Conservation (phyloP, 2,797 vertebrate genomes). For the Anolis apletophallus region DNA sequence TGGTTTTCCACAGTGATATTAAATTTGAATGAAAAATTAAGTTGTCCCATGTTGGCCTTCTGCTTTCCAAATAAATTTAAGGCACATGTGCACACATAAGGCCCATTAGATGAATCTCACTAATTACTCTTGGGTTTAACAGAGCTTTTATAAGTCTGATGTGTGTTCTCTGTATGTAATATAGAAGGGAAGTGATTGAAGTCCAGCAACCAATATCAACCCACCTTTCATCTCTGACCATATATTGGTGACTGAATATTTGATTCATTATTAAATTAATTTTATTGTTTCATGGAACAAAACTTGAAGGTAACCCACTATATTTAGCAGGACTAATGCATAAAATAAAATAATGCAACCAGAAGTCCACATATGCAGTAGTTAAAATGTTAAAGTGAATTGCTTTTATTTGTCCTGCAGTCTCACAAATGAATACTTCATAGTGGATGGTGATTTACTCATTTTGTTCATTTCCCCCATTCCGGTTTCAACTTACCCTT, state of each 20-base stretch:
- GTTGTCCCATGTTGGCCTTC: not conserved
- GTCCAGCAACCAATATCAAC: not conserved
- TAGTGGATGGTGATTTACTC: not conserved
- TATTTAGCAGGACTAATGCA: not conserved
- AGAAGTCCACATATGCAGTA: not conserved
- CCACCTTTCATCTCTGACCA: not conserved
- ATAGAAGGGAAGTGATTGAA: not conserved
- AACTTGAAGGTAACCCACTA: not conserved
- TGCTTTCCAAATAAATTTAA: not conserved
- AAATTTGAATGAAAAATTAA: not conserved
- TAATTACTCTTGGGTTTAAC: not conserved
- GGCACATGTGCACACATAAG: too few species aligned
- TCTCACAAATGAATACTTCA: not conserved
- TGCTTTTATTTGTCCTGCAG: not conserved
- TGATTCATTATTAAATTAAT: not conserved
- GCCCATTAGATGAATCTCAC: not conserved
- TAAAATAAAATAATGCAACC: not conserved
- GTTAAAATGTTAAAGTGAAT: not conserved
- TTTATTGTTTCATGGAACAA: not conserved
- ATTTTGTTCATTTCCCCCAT: not conserved
- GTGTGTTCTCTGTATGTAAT: not conserved
- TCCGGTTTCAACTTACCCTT: not conserved
- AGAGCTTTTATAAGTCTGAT: not conserved
- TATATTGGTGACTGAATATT: not conserved
- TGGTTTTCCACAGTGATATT: rapidly evolving